Evolutionary conservation across 2,113 vertebrate genomes (phyloP).

Genomic region (Semicossyphus pulcher): DNA sequence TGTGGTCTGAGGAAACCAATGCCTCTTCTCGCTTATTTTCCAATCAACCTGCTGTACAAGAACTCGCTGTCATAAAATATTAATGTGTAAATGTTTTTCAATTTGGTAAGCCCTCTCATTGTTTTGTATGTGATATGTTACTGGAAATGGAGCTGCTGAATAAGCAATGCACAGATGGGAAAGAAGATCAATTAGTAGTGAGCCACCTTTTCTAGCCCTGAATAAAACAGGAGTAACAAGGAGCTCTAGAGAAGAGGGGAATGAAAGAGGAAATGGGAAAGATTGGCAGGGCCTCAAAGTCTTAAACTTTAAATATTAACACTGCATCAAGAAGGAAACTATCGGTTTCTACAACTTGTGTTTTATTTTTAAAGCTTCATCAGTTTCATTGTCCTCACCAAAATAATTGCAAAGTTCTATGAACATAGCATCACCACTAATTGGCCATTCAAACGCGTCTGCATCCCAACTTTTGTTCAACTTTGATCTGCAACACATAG

Average conservation of each 20-base stretch:
- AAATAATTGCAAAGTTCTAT: neutral
- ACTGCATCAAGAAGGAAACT: neutral
- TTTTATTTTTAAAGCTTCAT: neutral
- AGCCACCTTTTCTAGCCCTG: neutral
- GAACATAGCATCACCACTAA: neutral
- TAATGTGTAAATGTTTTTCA: constrained; percentile 38
- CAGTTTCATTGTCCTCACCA: neutral
- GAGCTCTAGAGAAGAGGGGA: neutral
- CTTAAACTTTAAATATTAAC: neutral
- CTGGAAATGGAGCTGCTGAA: constrained; percentile 35
- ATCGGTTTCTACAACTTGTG: neutral
- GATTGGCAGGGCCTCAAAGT: neutral
- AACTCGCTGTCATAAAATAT: constrained; percentile 25
- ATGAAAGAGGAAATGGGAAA: neutral
- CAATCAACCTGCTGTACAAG: constrained; percentile 25
- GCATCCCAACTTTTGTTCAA: too few species aligned
- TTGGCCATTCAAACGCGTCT: too few species aligned
- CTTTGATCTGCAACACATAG: too few species aligned
- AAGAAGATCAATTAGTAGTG: constrained; percentile 1
- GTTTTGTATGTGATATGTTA: constrained; percentile 16
- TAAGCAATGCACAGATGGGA: constrained; percentile 9
- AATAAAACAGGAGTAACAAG: neutral
- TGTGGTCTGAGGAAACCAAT: neutral
- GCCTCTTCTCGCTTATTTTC: constrained; percentile 16
- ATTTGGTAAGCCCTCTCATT: constrained; percentile 29